These are phyloP conservation scores for Artemia sinica DNA, from an alignment of 2,888 invertebrate species.

Conservation along the genomic window DNA sequence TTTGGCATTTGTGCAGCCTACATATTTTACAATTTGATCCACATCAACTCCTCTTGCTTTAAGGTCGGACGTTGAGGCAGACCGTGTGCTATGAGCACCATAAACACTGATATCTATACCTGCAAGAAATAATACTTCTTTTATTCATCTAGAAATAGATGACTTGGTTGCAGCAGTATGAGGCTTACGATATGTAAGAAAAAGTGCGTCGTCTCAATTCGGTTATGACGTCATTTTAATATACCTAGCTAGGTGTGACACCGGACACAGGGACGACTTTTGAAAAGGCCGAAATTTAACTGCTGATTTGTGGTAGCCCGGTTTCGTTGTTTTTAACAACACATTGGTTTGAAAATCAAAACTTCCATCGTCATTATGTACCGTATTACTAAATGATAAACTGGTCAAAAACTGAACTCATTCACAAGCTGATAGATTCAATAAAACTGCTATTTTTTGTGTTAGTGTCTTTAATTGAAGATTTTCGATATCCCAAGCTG, in stretches of 20 bases:
- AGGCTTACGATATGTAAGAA: not conserved
- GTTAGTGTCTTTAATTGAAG: not conserved
- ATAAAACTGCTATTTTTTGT: slow-evolving; percentile 6
- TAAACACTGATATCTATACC: too few relatives aligned
- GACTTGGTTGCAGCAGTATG: too few relatives aligned
- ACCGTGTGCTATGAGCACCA: too few relatives aligned
- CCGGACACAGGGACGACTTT: not conserved
- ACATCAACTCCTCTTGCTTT: too few relatives aligned
- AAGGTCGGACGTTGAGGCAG: too few relatives aligned
- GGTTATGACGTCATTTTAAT: not conserved
- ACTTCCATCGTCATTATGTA: too few relatives aligned
- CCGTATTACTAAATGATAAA: not conserved
- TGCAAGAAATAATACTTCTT: too few relatives aligned
- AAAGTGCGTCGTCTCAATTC: not conserved
- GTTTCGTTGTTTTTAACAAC: too few relatives aligned
- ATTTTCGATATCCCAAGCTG: not conserved
- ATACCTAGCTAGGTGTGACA: not conserved
- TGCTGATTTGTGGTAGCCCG: too few relatives aligned
- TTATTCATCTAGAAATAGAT: too few relatives aligned
- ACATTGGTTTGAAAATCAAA: too few relatives aligned
- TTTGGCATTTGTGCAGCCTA: not conserved
- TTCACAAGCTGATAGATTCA: not conserved
- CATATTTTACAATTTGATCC: not conserved
- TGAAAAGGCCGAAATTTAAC: too few relatives aligned
- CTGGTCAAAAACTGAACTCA: not conserved